Evolutionary conservation across 1,140 invertebrate genomes (phyloP), one percentile per base, ranked within the genome.

Genomic region (Lepidurus apus): DNA sequence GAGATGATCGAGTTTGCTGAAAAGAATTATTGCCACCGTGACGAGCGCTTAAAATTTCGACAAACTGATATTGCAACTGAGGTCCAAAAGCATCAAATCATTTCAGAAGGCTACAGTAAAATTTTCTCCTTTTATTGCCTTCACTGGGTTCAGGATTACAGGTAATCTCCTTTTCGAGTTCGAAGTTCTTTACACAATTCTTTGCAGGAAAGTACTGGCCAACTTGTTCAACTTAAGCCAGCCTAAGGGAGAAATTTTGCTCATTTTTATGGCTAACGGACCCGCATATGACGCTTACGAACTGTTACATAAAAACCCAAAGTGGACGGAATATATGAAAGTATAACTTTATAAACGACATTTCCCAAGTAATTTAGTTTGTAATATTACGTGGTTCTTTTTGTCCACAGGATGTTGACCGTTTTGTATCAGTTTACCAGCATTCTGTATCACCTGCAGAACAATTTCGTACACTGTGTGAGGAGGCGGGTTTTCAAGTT

Each of bases 111-210:
- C 10, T 93, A 91, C 81, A 87, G 91, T 79, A 92, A 93, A 81
- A 88, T 89, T 1, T 89, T 93, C 75, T 94, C 93, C 0, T 93
- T 94, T 81, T 93, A 93, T 82, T 92, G 92, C 80, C 85, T 95
- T 0, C 93, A 95, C 81, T 95, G 93, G 93, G 89, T 93, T 43
- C 88, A 90, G 79, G 88, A 93, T 82, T 89, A 92, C 81, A 87
- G 87, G 88, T 93, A 87, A 86, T 88, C 53, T 26, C 6, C 7
- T 7, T 43, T 77, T 76, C 26, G 21, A 7, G n/a, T 11, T 13
- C 26, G 1, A 17, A 1, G 44, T 77, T 42, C 2, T n/a, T 43
- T 13, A 73, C 17, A 11, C 11, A 77, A 17, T 34, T 17, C 34
- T 34, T 34, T 78, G 75, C 84, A 92, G 90, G 81, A 84, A 83